Evolutionary conservation across 2,797 vertebrate genomes (phyloP), one percentile per base, ranked within the genome.

Genomic region (Eupleurogrammus muticus): DNA sequence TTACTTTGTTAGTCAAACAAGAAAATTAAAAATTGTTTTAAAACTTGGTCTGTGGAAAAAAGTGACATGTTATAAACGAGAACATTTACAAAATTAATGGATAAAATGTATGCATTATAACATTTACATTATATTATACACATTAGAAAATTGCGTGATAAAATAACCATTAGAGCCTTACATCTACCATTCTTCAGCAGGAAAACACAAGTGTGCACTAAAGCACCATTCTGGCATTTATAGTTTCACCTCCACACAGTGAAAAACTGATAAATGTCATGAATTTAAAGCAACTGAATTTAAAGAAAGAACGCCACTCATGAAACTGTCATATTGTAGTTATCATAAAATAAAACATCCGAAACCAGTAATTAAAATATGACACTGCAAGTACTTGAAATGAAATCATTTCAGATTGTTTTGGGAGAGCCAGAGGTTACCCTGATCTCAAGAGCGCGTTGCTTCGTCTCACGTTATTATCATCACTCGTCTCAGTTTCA

Each of bases 221-320:
- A 55, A 20, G 10, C 9, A 13, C 62, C 32, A 9, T 21, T 49
- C 2, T 57, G 53, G 7, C 1, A 50, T 28, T 40, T 4, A 6
- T 21, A 9, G 46, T 19, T 63, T 11, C 49, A 70, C 65, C 32
- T 59, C 5, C 14, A 55, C 6, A 23, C 46, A 44, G 14, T 2
- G 9, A 40, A 40, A 40, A 40, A 40, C 36, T 17, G n/a, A n/a
- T 40, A 16, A 2, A 32, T 46, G 28, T 14, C 36, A 54, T 53
- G 9, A 52, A 62, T 38, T 7, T 66, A 49, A 72, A 72, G n/a
- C 60, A 62, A 46, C 10, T 46, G 17, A n/a, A 53, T 57, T 32
- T 7, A 14, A 62, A 46, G 11, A 16, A 47, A 20, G 5, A 44
- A 52, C 24, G 35, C 14, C 59, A 38, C 23, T 9, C 23, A 36